Conservation (phyloP, 2,888 invertebrate species). For the Itoplectis maculator region DNA sequence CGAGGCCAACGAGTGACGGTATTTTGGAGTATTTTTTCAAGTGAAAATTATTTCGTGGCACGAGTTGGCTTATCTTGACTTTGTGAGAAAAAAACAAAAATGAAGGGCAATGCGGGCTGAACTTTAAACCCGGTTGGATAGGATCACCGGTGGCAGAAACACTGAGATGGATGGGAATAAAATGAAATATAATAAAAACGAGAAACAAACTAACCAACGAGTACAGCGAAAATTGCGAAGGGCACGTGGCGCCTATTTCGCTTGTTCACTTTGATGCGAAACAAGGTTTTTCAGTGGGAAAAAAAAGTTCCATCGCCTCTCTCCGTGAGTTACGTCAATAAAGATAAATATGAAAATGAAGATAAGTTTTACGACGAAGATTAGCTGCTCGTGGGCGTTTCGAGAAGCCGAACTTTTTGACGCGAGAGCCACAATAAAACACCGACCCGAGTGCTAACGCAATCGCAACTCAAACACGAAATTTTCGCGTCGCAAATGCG, state of each 20-base stretch:
- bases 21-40: too few species aligned
- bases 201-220: too few species aligned
- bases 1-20: too few species aligned
- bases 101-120: too few species aligned
- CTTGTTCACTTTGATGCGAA: neutral
- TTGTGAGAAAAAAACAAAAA: too few species aligned
- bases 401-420: neutral
- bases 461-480: neutral
- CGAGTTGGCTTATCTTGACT: too few species aligned
- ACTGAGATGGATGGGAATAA: too few species aligned
- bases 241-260: neutral
- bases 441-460: neutral
- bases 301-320: neutral
- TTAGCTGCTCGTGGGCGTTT: constrained; percentile 26
- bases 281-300: neutral
- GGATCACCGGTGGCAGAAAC: too few species aligned
- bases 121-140: too few species aligned
- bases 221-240: neutral
- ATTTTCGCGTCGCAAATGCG: neutral
- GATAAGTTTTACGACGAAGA: constrained; percentile 25
- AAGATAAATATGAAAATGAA: constrained; percentile 50
- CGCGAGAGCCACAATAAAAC: neutral
- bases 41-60: too few species aligned
- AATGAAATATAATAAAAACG: too few species aligned
- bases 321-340: constrained; percentile 39